Evolutionary conservation across 2,113 vertebrate species (phyloP), one percentile per base, ranked within the genome.

Genomic region (Pontoporia blainvillei): DNA sequence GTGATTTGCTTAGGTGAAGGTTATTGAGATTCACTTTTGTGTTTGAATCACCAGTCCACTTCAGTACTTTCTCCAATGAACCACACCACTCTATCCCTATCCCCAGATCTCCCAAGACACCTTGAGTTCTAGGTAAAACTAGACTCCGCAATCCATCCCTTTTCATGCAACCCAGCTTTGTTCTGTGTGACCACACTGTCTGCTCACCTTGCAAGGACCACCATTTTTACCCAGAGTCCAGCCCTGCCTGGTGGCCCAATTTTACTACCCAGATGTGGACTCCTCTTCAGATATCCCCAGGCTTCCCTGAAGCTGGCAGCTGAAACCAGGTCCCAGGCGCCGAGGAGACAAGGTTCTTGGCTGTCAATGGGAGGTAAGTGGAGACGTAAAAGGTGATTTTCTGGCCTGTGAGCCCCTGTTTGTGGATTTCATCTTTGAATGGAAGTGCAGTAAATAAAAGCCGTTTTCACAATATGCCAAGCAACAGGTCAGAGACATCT

Each of bases 401-500:
- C 98, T 98, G 98, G 98, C 98, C 98, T 98, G 97, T 98, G 98
- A 99, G 98, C 98, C 98, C 61, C 98, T 98, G 95, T 98, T 98
- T 86, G 94, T 98, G 98, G 98, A 98, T 99, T 99, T 98, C 99
- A 98, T 99, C 98, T 99, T 98, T 98, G 98, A 99, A 99, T 99
- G 98, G 98, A 98, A 98, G 97, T 98, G 98, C 98, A 98, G 98
- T 99, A 99, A 99, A 99, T 99, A 99, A 99, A 98, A 98, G 98
- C 98, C 86, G 64, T 98, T 99, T 98, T 98, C 98, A 98, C 98
- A 99, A 98, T 98, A 98, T 98, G 98, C 98, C 12, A 89, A 98
- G 98, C 98, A 99, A 99, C 98, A 99, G 98, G 98, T 99, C 98
- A 98, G 98, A 95, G 98, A 97, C 88, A 91, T 98, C 98, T 97